phyloP scores from a whole-genome alignment of 2,113 vertebrate species.

The Rhea pennata region DNA sequence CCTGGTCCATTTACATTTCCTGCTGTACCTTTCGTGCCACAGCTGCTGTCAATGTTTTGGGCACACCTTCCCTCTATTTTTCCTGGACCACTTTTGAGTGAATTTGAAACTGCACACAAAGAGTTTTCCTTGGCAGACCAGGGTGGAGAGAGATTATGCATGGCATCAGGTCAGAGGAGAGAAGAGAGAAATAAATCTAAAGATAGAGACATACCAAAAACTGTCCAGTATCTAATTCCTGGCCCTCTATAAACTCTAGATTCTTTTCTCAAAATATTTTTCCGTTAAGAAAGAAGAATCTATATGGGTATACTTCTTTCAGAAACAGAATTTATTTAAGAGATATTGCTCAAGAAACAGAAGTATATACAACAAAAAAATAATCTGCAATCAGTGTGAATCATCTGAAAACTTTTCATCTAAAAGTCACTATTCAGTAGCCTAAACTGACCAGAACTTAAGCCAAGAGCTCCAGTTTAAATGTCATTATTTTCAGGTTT shows the following conservation, averaged over 20 bases:
- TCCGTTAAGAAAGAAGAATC: neutral
- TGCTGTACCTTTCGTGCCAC: neutral
- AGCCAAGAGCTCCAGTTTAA: neutral
- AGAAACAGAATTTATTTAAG: neutral
- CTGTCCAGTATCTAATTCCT: neutral
- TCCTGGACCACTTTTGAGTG: neutral
- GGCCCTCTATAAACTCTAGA: neutral
- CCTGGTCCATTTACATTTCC: neutral
- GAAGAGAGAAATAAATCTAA: neutral
- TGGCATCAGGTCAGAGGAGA: neutral
- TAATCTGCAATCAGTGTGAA: neutral
- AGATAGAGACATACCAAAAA: neutral
- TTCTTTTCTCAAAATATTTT: neutral
- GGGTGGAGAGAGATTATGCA: neutral
- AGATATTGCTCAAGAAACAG: neutral
- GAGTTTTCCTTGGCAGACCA: neutral
- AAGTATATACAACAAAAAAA: neutral
- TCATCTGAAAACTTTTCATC: neutral
- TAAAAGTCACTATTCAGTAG: neutral
- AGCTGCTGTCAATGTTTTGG: neutral
- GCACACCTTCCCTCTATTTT: neutral
- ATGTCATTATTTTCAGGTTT: neutral
- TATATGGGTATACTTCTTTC: neutral
- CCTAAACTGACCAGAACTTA: neutral
- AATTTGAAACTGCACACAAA: neutral